Conservation (phyloP, 2,797 vertebrate genomes). For the Steatocranus sp. region DNA sequence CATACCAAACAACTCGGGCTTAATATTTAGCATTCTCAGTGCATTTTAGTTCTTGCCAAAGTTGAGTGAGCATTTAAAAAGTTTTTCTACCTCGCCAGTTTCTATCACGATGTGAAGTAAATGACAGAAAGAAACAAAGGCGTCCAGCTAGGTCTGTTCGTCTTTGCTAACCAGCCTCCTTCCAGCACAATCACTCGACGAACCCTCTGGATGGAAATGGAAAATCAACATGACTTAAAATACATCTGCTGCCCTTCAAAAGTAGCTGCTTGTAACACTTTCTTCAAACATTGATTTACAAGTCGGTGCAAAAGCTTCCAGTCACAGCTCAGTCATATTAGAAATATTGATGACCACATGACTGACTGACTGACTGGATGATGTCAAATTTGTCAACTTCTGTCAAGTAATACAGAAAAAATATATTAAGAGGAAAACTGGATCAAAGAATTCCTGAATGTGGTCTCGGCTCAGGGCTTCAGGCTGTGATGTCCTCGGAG, state of each 20-base stretch:
- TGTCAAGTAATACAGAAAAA: constrained; percentile 6
- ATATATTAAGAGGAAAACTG: background rate
- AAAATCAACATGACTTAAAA: constrained; percentile 32
- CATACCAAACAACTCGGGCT: background rate
- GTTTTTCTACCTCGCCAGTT: background rate
- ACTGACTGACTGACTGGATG: constrained; percentile 23
- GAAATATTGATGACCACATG: constrained; percentile 40
- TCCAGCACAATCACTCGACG: background rate
- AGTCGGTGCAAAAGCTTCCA: constrained; percentile 15
- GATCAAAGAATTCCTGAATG: background rate
- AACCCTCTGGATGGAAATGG: background rate
- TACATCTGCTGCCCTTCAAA: background rate
- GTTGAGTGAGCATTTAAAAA: background rate
- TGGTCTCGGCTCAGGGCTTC: background rate
- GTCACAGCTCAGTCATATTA: constrained; percentile 38
- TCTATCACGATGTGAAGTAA: background rate
- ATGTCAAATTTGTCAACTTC: background rate
- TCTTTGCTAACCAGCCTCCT: background rate
- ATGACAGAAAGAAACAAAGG: background rate
- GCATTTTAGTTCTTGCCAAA: background rate
- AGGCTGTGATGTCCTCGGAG: background rate
- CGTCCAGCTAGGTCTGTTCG: background rate
- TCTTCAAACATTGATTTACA: constrained; percentile 24
- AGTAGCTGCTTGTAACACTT: constrained; percentile 9
- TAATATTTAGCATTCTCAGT: background rate